Conservation (phyloP, 2,888 invertebrate species). For the Neocrepidodera transversa region DNA sequence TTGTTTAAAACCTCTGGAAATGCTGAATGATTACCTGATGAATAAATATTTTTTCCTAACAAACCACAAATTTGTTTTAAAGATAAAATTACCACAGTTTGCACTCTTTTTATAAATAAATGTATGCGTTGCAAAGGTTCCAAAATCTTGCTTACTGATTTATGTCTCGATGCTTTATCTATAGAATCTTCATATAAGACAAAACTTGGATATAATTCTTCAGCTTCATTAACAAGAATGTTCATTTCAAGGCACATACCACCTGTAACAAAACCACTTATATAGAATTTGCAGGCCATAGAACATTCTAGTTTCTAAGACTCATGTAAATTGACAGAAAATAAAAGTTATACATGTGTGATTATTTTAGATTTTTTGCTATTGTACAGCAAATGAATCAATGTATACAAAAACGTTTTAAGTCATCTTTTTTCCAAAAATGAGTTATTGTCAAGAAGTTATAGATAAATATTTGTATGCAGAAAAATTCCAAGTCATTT, state of each 20-base stretch:
- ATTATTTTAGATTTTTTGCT: no score
- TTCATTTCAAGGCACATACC: slow-evolving; percentile 81
- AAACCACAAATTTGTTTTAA: slow-evolving; percentile 79
- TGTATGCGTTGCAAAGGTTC: slow-evolving; percentile 70
- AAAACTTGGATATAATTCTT: slow-evolving; percentile 68
- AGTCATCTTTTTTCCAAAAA: no score
- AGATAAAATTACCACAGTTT: slow-evolving; percentile 74
- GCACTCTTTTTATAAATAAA: slow-evolving; percentile 73
- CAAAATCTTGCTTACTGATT: slow-evolving; percentile 64
- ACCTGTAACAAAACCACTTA: slow-evolving; percentile 52
- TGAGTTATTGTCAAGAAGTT: no score
- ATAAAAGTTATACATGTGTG: no score
- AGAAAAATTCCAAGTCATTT: no score
- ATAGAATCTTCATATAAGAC: slow-evolving; percentile 72
- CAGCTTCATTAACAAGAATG: slow-evolving; percentile 71
- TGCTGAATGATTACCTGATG: slow-evolving; percentile 49
- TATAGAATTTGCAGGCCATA: no score
- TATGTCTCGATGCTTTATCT: slow-evolving; percentile 47
- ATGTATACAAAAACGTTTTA: no score
- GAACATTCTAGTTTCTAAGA: no score
- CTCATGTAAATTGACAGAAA: no score
- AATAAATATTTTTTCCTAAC: slow-evolving; percentile 62
- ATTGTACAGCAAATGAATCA: no score
- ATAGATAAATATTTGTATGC: no score
- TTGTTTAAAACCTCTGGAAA: slow-evolving; percentile 63